These are phyloP conservation scores for Albula goreensis DNA, from an alignment of 2,113 vertebrate species.

Conservation along the genomic window DNA sequence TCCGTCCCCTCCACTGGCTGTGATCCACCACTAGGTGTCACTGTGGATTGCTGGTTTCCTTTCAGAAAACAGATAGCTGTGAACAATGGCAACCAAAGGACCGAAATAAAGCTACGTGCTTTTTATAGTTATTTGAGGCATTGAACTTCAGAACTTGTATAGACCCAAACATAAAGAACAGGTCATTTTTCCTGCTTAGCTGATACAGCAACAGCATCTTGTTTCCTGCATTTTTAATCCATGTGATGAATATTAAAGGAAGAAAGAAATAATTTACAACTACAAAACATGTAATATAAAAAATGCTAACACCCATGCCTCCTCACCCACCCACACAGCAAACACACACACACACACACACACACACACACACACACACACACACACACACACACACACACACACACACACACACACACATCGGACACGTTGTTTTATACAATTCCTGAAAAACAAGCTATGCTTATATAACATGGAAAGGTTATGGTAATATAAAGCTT, in stretches of 20 bases:
- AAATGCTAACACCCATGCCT: slow-evolving; percentile 12
- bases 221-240: no score
- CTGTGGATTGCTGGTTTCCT: slow-evolving; percentile 30
- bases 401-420: no score
- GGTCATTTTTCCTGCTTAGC: no score
- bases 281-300: no score
- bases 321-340: not conserved
- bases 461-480: no score
- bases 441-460: no score
- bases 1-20: not conserved
- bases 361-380: not conserved
- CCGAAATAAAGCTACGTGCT: not conserved
- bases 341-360: not conserved
- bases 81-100: not conserved
- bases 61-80: not conserved
- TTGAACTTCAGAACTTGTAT: not conserved
- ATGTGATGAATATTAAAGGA: no score
- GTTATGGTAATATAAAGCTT: no score
- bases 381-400: not conserved
- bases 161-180: no score
- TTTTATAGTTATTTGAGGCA: not conserved
- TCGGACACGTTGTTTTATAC: no score
- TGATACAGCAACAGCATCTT: no score
- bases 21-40: slow-evolving; percentile 46
- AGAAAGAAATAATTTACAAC: no score